A percentile compares a stretch with the other conserved stretches of the same genome.
These are phyloP conservation scores for Poecilia picta DNA, from an alignment of 2,797 vertebrate species.

Conservation along the genomic window DNA sequence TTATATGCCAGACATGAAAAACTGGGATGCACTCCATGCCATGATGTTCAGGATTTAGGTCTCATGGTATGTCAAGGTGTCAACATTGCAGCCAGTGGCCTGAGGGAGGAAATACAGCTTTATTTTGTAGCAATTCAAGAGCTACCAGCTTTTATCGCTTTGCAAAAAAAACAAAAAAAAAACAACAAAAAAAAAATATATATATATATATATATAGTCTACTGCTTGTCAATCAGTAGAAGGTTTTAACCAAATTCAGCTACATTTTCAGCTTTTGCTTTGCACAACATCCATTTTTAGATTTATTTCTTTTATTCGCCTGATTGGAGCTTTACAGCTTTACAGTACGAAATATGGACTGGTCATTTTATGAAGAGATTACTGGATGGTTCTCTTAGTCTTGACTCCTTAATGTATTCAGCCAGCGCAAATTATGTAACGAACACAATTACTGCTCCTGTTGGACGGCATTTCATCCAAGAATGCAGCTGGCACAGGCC, in stretches of 20 bases:
- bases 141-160: too few species aligned
- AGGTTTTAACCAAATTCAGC: background rate
- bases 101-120: too few species aligned
- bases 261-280: background rate
- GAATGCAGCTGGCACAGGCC: slow-evolving; percentile 1
- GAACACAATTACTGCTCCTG: background rate
- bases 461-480: slow-evolving; percentile 11
- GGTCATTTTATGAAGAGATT: background rate
- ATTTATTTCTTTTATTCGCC: background rate
- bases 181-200: too few species aligned
- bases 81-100: too few species aligned
- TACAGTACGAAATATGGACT: background rate
- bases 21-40: too few species aligned
- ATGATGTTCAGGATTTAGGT: too few species aligned
- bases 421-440: background rate
- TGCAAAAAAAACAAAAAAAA: too few species aligned
- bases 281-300: background rate
- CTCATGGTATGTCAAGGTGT: too few species aligned
- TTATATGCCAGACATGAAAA: too few species aligned
- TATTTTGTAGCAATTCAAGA: too few species aligned
- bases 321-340: background rate
- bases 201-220: background rate
- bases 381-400: background rate
- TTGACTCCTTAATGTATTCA: slow-evolving; percentile 4
- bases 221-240: too few species aligned